Conservation (phyloP, 2,888 invertebrate genomes). For the Diabrotica balteata region DNA sequence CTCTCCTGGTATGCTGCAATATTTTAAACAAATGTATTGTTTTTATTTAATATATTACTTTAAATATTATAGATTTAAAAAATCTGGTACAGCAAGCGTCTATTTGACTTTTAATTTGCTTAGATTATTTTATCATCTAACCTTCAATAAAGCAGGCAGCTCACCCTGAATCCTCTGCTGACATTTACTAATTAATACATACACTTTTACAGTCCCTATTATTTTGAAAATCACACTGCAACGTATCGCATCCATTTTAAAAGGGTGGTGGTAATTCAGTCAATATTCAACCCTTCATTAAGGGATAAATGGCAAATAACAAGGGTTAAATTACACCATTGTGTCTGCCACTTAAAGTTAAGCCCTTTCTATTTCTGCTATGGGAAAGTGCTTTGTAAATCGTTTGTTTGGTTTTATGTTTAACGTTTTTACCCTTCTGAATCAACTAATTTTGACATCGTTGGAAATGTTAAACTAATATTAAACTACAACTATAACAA, state of each 20-base stretch:
- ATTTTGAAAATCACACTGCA: slow-evolving; percentile 11
- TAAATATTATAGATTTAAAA: no score
- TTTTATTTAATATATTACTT: no score
- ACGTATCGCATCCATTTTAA: slow-evolving; percentile 23
- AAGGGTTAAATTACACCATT: slow-evolving; percentile 56
- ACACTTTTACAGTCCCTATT: slow-evolving; percentile 1
- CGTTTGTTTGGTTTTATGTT: slow-evolving; percentile 19
- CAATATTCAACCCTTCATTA: slow-evolving; percentile 50
- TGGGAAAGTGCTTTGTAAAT: slow-evolving; percentile 36
- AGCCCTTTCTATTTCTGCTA: slow-evolving; percentile 31
- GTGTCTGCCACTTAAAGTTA: slow-evolving; percentile 49
- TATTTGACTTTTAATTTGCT: no score
- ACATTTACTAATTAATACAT: slow-evolving; percentile 10
- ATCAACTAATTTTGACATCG: no score
- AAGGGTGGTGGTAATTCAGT: slow-evolving; percentile 23
- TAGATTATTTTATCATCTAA: no score
- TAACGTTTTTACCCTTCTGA: not conserved
- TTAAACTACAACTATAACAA: no score
- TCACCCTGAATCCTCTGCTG: not conserved
- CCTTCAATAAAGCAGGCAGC: no score
- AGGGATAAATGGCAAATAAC: slow-evolving; percentile 53
- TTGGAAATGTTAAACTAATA: no score
- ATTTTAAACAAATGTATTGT: no score
- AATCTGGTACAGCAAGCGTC: no score
- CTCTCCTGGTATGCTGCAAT: no score